Percentiles rank a stretch among this genome's conserved stretches.
These are phyloP conservation scores for Eristalinus sepulchralis DNA, from an alignment of 2,888 invertebrate species.

Conservation along the genomic window DNA sequence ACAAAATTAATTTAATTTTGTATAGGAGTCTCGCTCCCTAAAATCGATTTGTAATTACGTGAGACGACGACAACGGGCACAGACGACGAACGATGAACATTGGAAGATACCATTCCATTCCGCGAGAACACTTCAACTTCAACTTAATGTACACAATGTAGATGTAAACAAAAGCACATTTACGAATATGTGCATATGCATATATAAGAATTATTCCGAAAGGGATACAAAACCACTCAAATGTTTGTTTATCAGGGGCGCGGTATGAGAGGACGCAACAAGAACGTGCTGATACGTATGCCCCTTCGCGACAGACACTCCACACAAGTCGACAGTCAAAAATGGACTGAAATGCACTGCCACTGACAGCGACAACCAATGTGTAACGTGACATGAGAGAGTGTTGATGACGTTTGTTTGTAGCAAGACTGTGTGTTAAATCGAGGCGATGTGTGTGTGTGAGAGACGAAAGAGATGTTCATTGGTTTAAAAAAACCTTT, in stretches of 20 bases:
- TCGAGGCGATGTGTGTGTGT: neutral
- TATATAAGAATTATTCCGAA: conserved; percentile 12
- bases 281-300: conserved; percentile 51
- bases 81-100: conserved; percentile 42
- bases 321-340: conserved; percentile 62
- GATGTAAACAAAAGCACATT: conserved; percentile 63
- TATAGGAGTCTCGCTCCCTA: conserved; percentile 70
- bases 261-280: conserved; percentile 56
- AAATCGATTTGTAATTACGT: conserved; percentile 72
- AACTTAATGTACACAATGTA: conserved; percentile 37
- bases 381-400: conserved; percentile 61
- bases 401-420: conserved; percentile 4
- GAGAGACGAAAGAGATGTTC: neutral
- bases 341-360: conserved; percentile 66
- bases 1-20: conserved; percentile 70
- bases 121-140: conserved; percentile 46
- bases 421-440: conserved; percentile 9
- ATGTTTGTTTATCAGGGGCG: conserved; percentile 63
- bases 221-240: conserved; percentile 32
- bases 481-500: neutral
- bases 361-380: conserved; percentile 43
- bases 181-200: conserved; percentile 12
- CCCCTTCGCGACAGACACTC: conserved; percentile 54
- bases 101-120: conserved; percentile 58
- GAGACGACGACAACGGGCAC: conserved; percentile 36